phyloP scores from a whole-genome alignment of 2,797 vertebrate species.

The Oophaga sylvatica region DNA sequence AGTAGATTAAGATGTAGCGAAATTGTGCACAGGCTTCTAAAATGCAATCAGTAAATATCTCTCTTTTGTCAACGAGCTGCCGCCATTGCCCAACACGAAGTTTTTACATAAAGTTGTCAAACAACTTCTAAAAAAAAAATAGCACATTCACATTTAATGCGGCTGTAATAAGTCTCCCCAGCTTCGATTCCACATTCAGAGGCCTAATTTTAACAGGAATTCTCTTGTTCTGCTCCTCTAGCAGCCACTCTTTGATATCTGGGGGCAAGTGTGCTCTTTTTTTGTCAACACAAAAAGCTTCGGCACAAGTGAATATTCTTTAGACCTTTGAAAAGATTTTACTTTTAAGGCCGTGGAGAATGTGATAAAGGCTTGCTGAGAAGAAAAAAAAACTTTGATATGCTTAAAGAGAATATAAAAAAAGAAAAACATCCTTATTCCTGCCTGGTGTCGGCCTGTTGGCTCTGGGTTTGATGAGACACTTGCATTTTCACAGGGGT shows the following conservation, averaged over 20 bases:
- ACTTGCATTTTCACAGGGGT: background rate
- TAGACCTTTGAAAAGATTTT: conserved; percentile 52
- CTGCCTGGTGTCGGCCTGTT: background rate
- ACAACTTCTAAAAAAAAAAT: conserved; percentile 27
- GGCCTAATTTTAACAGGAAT: conserved; percentile 48
- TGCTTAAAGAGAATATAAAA: conserved; percentile 4
- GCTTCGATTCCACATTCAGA: conserved; percentile 9
- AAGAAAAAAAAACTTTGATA: conserved; percentile 12
- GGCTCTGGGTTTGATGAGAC: conserved; percentile 12
- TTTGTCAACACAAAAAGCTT: conserved; percentile 29
- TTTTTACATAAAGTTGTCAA: conserved; percentile 33
- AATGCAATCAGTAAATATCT: background rate
- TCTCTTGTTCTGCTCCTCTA: conserved; percentile 45
- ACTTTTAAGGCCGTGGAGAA: background rate
- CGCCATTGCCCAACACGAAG: background rate
- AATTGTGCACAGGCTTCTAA: background rate
- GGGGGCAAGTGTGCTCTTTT: conserved; percentile 21
- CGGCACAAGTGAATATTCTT: conserved; percentile 30
- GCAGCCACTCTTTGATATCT: conserved; percentile 36
- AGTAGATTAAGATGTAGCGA: background rate
- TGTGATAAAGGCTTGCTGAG: conserved; percentile 42
- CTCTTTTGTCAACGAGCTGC: background rate
- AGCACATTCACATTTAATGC: conserved; percentile 4
- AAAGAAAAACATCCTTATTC: conserved; percentile 16
- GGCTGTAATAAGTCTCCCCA: conserved; percentile 30